Evolutionary conservation across 2,888 invertebrate species (phyloP).

Genomic region (Lasioglossum pauxillum): DNA sequence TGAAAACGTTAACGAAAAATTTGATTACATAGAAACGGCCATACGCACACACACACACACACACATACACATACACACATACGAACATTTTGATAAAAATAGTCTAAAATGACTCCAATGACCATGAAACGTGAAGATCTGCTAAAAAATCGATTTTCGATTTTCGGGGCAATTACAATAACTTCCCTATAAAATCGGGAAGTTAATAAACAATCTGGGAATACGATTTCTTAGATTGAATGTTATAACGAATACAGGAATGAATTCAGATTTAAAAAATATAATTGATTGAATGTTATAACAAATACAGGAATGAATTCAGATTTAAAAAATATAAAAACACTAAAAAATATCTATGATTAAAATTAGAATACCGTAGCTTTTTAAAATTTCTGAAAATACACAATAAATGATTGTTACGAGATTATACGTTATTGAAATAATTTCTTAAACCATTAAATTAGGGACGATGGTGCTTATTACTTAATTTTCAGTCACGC

Average conservation of each 20-base stretch:
- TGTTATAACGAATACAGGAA: background rate
- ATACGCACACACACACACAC: too few species aligned
- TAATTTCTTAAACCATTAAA: background rate
- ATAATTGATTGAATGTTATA: background rate
- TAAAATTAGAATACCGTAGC: background rate
- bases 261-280: background rate
- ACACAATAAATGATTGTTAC: background rate
- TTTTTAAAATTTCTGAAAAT: background rate
- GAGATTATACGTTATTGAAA: background rate
- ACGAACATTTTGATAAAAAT: too few species aligned
- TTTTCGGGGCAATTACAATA: too few species aligned
- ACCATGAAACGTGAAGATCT: too few species aligned
- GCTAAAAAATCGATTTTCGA: too few species aligned
- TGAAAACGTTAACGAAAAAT: too few species aligned
- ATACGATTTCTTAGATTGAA: background rate
- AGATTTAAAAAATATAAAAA: background rate
- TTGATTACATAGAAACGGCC: too few species aligned
- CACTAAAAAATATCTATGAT: background rate
- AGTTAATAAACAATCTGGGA: background rate
- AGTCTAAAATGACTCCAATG: too few species aligned
- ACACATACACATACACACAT: too few species aligned
- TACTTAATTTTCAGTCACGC: background rate
- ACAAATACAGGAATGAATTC: background rate
- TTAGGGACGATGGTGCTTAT: background rate
- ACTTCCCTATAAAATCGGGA: too few species aligned